A percentile compares a stretch with the other conserved stretches of the same genome.
Evolutionary conservation across 1,140 invertebrate species (phyloP).

Genomic region (Aphis gossypii): DNA sequence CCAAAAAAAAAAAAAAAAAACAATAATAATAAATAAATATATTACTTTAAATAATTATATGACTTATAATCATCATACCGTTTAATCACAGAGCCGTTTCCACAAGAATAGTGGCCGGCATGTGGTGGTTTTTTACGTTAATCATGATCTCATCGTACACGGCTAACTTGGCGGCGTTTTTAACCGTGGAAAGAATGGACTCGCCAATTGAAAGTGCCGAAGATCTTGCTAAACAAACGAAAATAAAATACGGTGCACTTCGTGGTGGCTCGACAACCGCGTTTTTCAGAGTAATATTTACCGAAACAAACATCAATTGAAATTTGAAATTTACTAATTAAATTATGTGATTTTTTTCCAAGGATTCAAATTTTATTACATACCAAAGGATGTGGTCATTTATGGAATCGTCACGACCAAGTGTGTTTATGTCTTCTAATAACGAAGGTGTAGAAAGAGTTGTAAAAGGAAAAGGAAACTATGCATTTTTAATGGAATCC

Average conservation of each 20-base stretch:
- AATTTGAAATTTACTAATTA: neutral
- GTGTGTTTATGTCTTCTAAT: conserved; percentile 85
- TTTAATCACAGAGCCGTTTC: conserved; percentile 75
- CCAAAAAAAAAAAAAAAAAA: neutral
- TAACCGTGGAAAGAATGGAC: conserved; percentile 96
- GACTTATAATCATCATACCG: neutral
- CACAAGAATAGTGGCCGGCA: conserved; percentile 87
- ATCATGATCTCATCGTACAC: conserved; percentile 99
- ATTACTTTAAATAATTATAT: neutral
- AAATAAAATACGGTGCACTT: conserved; percentile 96
- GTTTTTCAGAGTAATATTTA: conserved; percentile 86
- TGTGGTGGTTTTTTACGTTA: conserved; percentile 98
- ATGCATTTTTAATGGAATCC: conserved; percentile 93
- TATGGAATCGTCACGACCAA: conserved; percentile 85
- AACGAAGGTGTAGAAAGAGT: conserved; percentile 86
- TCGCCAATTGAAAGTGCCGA: conserved; percentile 95
- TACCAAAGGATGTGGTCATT: conserved; percentile 93
- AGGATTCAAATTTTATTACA: conserved; percentile 91
- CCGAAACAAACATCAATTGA: neutral
- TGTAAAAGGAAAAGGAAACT: conserved; percentile 82
- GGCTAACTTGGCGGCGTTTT: conserved; percentile 94
- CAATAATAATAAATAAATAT: no score
- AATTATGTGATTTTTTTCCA: neutral
- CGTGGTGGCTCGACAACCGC: conserved; percentile 89
- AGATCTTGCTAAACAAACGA: conserved; percentile 94